Evolutionary conservation across 2,888 invertebrate genomes (phyloP), one percentile per base, ranked within the genome.

Genomic region (Lasioglossum vierecki): DNA sequence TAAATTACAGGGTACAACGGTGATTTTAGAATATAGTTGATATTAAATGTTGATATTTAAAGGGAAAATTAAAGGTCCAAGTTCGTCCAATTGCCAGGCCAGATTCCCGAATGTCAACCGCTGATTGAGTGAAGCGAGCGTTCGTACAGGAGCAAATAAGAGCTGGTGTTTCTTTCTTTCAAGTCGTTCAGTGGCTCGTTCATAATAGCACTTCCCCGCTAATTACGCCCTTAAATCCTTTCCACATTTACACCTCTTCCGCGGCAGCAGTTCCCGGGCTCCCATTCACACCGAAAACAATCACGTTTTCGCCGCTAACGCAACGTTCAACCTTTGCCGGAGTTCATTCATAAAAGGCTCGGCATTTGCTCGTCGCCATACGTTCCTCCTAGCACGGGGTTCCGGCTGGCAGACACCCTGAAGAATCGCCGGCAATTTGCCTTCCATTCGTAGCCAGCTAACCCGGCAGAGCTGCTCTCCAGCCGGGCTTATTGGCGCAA

Each of bases 111-210:
- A 18, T 35, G 39, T 22, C n/a, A 41, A 57, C n/a, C 11, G 13
- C 15, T 53, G 18, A 26, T 39, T 4, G n/a, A 22, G 66, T 26
- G 46, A 78, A 75, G 75, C 79, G 79, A 63, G 39, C 44, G 35
- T 71, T 71, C n/a, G 18, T 41, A 77, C n/a, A 49, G 35, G 72
- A 72, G 79, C 76, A 76, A 84, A 84, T 73, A 76, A 66, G 79
- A 84, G 84, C 60, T 78, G 53, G 84, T 72, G 71, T 79, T 84
- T 79, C 84, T 75, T 84, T 84, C 84, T 84, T 84, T 84, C 35
- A 84, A 84, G 84, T 76, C 84, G 84, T 84, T 84, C 84, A 84
- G 79, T 84, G 84, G 63, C 79, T 84, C 84, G 84, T 84, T 84
- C 84, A 84, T 84, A 84, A 84, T 76, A 72, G 18, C 60, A n/a